Conservation (phyloP, 2,797 vertebrate species). For the Pampus argenteus region DNA sequence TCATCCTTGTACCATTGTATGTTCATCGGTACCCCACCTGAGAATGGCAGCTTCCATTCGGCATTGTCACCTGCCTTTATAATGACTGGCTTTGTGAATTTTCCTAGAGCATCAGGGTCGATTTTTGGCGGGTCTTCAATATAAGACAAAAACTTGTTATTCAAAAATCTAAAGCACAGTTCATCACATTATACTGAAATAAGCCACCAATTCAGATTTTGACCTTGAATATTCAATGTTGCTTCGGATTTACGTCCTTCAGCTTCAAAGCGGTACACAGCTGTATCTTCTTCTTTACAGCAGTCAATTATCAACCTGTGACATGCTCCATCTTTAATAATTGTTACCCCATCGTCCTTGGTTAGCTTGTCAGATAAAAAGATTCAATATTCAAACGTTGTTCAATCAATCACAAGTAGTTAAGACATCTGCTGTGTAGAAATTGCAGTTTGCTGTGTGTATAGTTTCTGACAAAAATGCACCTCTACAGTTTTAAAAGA, state of each 20-base stretch:
- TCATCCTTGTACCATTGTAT: slow-evolving; percentile 89
- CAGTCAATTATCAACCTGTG: slow-evolving; percentile 85
- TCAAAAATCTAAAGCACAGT: neutral
- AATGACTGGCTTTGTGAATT: slow-evolving; percentile 85
- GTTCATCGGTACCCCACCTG: slow-evolving; percentile 83
- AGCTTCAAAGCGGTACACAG: slow-evolving; percentile 89
- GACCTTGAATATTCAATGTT: slow-evolving; percentile 86
- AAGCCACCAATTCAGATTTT: slow-evolving; percentile 11
- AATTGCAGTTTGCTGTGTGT: neutral
- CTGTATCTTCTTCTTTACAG: slow-evolving; percentile 82
- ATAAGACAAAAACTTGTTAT: slow-evolving; percentile 2
- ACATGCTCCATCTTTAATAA: slow-evolving; percentile 86
- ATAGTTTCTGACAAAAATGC: neutral
- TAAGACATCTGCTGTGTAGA: neutral
- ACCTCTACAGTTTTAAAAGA: neutral
- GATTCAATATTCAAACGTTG: neutral
- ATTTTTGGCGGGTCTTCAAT: slow-evolving; percentile 88
- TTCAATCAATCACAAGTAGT: neutral
- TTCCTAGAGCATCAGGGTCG: slow-evolving; percentile 79
- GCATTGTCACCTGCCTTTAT: slow-evolving; percentile 88
- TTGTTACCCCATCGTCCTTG: slow-evolving; percentile 76
- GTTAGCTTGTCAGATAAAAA: slow-evolving; percentile 79
- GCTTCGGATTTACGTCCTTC: slow-evolving; percentile 90
- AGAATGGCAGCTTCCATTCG: slow-evolving; percentile 87
- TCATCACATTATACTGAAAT: neutral